Percentiles rank a stretch among this genome's conserved stretches.
Evolutionary conservation across 2,888 invertebrate species (phyloP).

Genomic region (Pediacus dermestoides): DNA sequence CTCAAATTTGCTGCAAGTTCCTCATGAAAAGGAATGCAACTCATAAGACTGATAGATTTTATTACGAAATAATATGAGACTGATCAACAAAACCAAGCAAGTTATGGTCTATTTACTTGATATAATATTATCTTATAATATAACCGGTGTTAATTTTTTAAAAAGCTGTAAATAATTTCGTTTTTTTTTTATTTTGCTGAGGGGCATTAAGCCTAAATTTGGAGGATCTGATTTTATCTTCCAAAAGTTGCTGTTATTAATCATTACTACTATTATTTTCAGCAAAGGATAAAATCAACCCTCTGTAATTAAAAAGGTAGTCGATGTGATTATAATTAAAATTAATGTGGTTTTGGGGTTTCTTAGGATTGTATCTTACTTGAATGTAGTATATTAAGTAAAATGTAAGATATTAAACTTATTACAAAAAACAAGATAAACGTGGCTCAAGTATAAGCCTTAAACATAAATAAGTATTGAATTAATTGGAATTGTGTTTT

Average conservation of each 20-base stretch:
- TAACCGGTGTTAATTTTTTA: conserved; percentile 40
- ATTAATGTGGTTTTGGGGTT: conserved; percentile 40
- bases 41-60: conserved; percentile 49
- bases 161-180: conserved; percentile 48
- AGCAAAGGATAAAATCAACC: conserved; percentile 19
- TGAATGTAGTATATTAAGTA: conserved; percentile 25
- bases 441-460: conserved; percentile 25
- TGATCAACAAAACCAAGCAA: conserved; percentile 34
- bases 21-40: conserved; percentile 38
- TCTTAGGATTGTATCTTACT: conserved; percentile 38
- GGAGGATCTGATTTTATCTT: conserved; percentile 35
- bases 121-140: no score
- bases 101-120: no score
- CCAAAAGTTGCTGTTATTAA: conserved; percentile 14
- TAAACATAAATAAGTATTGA: conserved; percentile 14
- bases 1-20: conserved; percentile 17
- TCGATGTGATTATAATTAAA: conserved; percentile 40
- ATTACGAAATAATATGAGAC: conserved; percentile 39
- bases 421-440: no score
- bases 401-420: conserved; percentile 33
- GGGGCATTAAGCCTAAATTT: conserved; percentile 44
- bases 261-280: conserved; percentile 8
- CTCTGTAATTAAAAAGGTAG: conserved; percentile 36
- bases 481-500: conserved; percentile 23
- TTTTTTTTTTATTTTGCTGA: conserved; percentile 39